Evolutionary conservation across 2,888 invertebrate species (phyloP), one percentile per base, ranked within the genome.

Genomic region (Autographa pulchrina): DNA sequence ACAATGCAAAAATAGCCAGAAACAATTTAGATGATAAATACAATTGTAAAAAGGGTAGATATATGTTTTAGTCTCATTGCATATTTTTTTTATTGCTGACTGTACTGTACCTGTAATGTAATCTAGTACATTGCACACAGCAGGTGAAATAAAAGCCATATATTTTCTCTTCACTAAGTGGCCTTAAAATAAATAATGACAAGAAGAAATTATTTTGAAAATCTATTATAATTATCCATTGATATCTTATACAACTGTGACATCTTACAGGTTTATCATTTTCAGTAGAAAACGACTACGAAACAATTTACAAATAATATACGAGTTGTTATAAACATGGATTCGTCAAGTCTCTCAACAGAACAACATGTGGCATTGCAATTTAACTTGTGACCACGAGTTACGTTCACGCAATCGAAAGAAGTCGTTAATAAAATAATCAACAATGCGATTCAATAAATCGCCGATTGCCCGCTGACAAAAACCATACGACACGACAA

Each of bases 391-490:
- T 81, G 75, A 80, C 83, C 86, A 78, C 82, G 74, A 89, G 87
- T 88, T 90, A 89, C 81, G 80, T 87, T 87, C 87, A 86, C 88
- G 86, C 86, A 83, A 86, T 86, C 84, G 86, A 86, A 87, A 88
- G 77, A 86, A 88, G 87, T 87, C 87, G 87, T 90, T 91, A 91
- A 92, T 93, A 93, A 94, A 93, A 94, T 92, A 92, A 93, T 93
- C 92, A 92, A 92, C 92, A 91, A 91, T 90, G 87, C 85, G 80
- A 84, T 85, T 90, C 86, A 91, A 95, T 95, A 95, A 94, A 94
- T 94, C 88, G 89, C 87, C 86, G 92, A 93, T 94, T 92, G 91
- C 94, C 92, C 88, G 93, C 93, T 93, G 93, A 94, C 93, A 93
- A 92, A 92, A 92, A 86, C 91, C 89, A 91, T 92, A 92, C 88